These are phyloP conservation scores for Coenobita brevimanus DNA, from an alignment of 1,140 invertebrate species.

Conservation along the genomic window DNA sequence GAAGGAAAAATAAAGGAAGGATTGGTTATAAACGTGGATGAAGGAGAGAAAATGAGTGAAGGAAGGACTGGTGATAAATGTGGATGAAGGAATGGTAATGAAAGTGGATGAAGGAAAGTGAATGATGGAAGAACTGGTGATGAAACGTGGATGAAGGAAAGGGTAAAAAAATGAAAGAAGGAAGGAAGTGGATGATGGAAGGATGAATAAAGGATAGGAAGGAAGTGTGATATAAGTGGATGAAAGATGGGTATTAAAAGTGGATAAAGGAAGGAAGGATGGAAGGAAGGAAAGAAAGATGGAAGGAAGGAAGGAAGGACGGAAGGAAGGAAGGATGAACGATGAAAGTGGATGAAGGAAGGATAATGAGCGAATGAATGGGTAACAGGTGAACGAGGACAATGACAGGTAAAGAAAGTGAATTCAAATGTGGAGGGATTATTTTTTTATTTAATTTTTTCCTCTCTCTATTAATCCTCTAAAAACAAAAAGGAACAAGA, in stretches of 20 bases:
- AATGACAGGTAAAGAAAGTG: no score
- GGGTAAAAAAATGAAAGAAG: not conserved
- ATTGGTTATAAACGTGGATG: not conserved
- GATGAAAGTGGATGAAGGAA: not conserved
- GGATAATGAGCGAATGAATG: no score
- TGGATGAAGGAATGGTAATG: not conserved
- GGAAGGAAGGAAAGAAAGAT: no score
- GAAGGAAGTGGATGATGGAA: not conserved
- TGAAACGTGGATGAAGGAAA: not conserved
- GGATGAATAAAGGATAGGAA: no score
- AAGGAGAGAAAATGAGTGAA: not conserved
- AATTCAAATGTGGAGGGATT: no score
- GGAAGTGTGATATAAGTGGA: not conserved
- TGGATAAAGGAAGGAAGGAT: not conserved
- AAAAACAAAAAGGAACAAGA: no score
- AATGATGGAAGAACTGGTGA: not conserved
- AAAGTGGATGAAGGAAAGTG: not conserved
- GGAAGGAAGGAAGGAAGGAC: not conserved
- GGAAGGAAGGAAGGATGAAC: not conserved
- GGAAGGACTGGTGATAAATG: no score
- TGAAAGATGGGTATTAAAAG: not conserved
- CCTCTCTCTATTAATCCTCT: no score
- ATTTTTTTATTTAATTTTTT: no score
- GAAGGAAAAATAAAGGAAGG: not conserved
- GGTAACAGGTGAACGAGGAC: no score